Evolutionary conservation across 2,888 invertebrate genomes (phyloP), one percentile per base, ranked within the genome.

Genomic region (Napeogenes sylphis): DNA sequence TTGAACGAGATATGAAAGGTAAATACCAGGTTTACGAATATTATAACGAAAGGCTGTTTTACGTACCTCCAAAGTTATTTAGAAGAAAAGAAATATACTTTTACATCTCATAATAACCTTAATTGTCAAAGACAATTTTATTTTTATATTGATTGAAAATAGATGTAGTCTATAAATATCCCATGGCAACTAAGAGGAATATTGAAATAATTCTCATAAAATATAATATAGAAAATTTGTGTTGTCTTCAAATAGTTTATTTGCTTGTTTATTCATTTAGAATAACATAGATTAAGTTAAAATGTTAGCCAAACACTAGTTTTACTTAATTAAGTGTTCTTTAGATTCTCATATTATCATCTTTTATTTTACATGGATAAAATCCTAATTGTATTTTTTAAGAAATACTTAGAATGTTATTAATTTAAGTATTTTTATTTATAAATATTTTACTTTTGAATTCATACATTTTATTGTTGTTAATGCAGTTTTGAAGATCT

Each of bases 1-100:
- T 87, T 96, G 68, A 94, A 95, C 75, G 96, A 96, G 70, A 88
- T 95, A 75, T 92, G 93, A 78, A 75, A 69, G 70, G 71, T 72
- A 71, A 35, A 55, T 67, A 69, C 68, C 68, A 66, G 62, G 68
- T 63, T 64, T 66, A 67, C 67, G 64, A 71, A 72, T 73, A 75
- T 68, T 77, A 76, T 81, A 87, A 89, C 88, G 78, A 86, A 90
- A 90, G 90, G 90, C 90, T 90, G 90, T 90, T 86, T 76, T 81
- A 84, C 85, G 90, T 90, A 90, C 90, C 90, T 90, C 90, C 90
- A 90, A 90, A 90, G 89, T 87, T 89, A 86, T 83, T 83, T 84
- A 87, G 81, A 80, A 73, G 82, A 75, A 80, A 73, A 82, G 75
- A 83, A 77, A 21, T 21, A 21, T 21, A 79, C 71, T 78, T 81